Base-by-base conservation (phyloP, 2,797 vertebrate genomes). In the Mormyrus proboscirostris region DNA sequence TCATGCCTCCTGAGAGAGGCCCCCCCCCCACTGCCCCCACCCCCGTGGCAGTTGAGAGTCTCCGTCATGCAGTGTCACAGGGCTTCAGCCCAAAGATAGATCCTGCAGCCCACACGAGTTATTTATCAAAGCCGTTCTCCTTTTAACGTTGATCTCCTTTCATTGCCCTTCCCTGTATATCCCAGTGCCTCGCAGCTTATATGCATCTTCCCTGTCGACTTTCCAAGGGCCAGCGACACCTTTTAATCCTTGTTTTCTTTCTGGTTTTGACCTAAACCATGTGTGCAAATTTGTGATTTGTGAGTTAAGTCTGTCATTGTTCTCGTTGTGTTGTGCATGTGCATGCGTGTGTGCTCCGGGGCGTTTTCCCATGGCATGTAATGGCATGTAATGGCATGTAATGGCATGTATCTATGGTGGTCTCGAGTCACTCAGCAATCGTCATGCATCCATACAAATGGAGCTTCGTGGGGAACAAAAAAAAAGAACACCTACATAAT, bases 11-110 rank as follows among this genome's bases (percentile, higher is more conserved):
- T 89, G 57, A 88, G 79, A 86, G 69, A 87, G 10, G 19, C 44
- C 14, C n/a, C 22, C n/a, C 22, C 44, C 44, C 59, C 59, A 9
- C 59, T 10, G 90, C 79, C 87, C 90, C 69, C 87, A 88, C 88
- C 90, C 90, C 89, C 86, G 84, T 92, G 88, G 89, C 76, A 44
- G 38, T 12, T n/a, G 76, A 82, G 41, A 41, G 82, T 57, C 62
- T 87, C 73, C 89, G 88, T 89, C 91, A 91, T 86, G 50, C 50
- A 62, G 86, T 90, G 91, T 88, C 83, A 90, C 53, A 41, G 88
- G 89, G 88, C 90, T 89, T 90, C 82, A 85, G 85, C 6, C 91
- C 93, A 92, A 92, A 91, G 93, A 92, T 93, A 92, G 91, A 91
- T 22, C 65, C 86, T 90, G 88, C 73, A 91, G 92, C 87, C 53